phyloP scores from a whole-genome alignment of 2,113 vertebrate species.

The Rhinogobius similis region DNA sequence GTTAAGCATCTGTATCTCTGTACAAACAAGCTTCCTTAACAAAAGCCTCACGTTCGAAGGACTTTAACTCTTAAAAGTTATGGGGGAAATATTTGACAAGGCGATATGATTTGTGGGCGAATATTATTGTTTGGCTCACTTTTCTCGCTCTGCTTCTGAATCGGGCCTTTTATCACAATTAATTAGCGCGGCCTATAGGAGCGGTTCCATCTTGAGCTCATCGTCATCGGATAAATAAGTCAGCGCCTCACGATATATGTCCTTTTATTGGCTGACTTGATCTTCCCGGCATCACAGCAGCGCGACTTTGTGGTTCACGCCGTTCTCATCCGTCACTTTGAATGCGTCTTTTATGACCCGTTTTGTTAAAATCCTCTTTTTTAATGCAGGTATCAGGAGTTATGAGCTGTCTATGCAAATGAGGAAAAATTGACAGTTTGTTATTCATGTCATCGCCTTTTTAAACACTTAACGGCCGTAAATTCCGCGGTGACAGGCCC shows the following conservation, averaged over 20 bases:
- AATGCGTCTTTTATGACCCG: constrained; percentile 80
- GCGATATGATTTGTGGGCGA: constrained; percentile 76
- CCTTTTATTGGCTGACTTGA: constrained; percentile 82
- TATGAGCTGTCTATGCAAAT: constrained; percentile 84
- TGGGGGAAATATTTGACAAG: constrained; percentile 78
- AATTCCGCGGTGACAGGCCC: constrained; percentile 77
- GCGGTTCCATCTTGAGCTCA: constrained; percentile 82
- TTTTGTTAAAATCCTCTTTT: constrained; percentile 85
- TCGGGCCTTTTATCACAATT: constrained; percentile 85
- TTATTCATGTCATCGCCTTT: constrained; percentile 84
- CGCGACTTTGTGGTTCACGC: constrained; percentile 76
- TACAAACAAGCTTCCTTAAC: constrained; percentile 59
- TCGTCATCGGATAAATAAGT: constrained; percentile 81
- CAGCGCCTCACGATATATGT: constrained; percentile 80
- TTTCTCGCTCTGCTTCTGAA: constrained; percentile 74
- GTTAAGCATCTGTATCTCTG: neutral
- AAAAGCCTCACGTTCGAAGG: constrained; percentile 73
- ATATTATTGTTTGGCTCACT: constrained; percentile 79
- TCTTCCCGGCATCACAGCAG: constrained; percentile 76
- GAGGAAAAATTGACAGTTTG: constrained; percentile 82
- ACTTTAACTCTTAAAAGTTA: constrained; percentile 79
- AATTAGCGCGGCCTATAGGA: constrained; percentile 81
- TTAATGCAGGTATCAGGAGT: constrained; percentile 82
- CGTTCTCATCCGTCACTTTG: constrained; percentile 77
- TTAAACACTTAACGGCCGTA: constrained; percentile 84